Percentiles rank a stretch among this genome's conserved stretches.
Evolutionary conservation across 1,140 invertebrate genomes (phyloP).

Genomic region (Pachypeltis micranthus): DNA sequence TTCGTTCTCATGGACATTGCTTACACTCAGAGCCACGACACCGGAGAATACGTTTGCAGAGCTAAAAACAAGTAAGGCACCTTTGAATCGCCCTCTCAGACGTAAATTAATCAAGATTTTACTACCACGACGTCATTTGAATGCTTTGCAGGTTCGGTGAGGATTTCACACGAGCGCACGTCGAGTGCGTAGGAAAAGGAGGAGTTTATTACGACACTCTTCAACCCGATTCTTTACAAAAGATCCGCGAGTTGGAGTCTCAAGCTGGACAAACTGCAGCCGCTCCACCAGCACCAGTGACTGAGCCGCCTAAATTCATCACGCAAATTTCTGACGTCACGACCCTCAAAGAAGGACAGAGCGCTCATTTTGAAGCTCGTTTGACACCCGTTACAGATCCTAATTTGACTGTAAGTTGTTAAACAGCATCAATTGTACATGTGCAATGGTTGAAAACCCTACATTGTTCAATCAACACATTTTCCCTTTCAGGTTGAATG

Average conservation of each 20-base stretch:
- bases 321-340: slow-evolving; percentile 73
- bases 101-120: too few relatives aligned
- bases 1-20: slow-evolving; percentile 92
- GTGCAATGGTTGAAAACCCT: too few relatives aligned
- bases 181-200: slow-evolving; percentile 70
- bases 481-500: slow-evolving; percentile 82
- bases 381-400: slow-evolving; percentile 85
- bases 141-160: slow-evolving; percentile 53
- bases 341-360: slow-evolving; percentile 79
- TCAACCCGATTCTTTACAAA: slow-evolving; percentile 84
- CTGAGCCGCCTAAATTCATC: slow-evolving; percentile 77
- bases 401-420: slow-evolving; percentile 53
- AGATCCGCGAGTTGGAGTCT: slow-evolving; percentile 69
- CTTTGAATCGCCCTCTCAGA: neutral
- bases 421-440: too few relatives aligned
- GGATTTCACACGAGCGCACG: slow-evolving; percentile 70
- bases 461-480: too few relatives aligned
- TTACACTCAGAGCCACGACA: slow-evolving; percentile 85
- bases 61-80: slow-evolving; percentile 61
- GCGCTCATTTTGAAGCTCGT: slow-evolving; percentile 85
- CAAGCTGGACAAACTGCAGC: slow-evolving; percentile 48
- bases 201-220: slow-evolving; percentile 87
- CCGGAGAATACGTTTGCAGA: slow-evolving; percentile 82
- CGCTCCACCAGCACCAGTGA: slow-evolving; percentile 48
- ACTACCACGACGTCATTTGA: neutral